phyloP scores from a whole-genome alignment of 2,113 vertebrate genomes.

The Pholis gunnellus region DNA sequence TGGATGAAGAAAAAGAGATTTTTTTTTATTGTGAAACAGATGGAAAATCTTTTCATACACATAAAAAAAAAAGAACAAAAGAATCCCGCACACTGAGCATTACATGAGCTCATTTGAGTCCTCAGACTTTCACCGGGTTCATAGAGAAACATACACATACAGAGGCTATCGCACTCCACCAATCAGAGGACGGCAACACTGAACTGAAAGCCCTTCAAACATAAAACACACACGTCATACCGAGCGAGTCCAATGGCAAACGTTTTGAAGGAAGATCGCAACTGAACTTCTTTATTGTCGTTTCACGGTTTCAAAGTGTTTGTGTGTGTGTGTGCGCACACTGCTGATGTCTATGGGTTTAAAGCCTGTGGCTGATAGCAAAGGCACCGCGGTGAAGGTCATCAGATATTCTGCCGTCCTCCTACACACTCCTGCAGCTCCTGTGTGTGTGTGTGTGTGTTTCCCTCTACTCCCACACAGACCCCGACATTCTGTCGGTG shows the following conservation, averaged over 20 bases:
- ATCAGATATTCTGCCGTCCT: slow-evolving; percentile 43
- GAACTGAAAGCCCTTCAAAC: not conserved
- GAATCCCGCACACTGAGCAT: not conserved
- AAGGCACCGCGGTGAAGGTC: slow-evolving; percentile 49
- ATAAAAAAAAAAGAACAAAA: no score
- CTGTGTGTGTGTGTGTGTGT: slow-evolving; percentile 12
- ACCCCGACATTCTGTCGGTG: not conserved
- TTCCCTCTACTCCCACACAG: slow-evolving; percentile 23
- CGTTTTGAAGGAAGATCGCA: not conserved
- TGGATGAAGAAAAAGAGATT: no score
- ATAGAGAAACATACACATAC: not conserved
- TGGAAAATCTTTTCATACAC: no score
- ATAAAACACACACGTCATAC: not conserved
- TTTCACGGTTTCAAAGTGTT: not conserved
- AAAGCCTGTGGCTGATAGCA: slow-evolving; percentile 41
- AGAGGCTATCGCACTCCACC: not conserved
- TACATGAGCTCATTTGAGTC: not conserved
- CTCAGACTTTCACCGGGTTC: not conserved
- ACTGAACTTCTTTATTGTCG: not conserved
- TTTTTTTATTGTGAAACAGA: no score
- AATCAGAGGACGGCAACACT: not conserved
- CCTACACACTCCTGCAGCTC: slow-evolving; percentile 38
- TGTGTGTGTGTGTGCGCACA: not conserved
- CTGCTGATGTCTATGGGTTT: not conserved
- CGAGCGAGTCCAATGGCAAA: not conserved